A percentile compares a stretch with the other conserved stretches of the same genome.
Evolutionary conservation across 2,888 invertebrate genomes (phyloP).

Genomic region (Globia sparganii): DNA sequence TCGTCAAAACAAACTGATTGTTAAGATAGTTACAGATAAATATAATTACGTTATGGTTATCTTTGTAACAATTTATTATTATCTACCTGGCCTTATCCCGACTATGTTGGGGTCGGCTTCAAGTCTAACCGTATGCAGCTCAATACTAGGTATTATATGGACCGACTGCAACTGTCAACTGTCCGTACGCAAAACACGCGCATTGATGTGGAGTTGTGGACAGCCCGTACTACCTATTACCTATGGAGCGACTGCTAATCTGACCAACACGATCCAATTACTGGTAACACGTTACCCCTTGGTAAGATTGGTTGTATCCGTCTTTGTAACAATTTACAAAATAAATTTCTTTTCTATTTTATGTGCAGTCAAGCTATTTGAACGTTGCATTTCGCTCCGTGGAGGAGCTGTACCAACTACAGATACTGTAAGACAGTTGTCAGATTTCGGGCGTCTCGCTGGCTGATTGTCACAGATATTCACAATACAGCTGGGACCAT

Average conservation of each 20-base stretch:
- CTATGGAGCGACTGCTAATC: background rate
- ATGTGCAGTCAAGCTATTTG: conserved; percentile 11
- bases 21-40: background rate
- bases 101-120: background rate
- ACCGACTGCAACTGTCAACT: too few relatives aligned
- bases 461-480: conserved; percentile 27
- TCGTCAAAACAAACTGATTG: background rate
- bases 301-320: too few relatives aligned
- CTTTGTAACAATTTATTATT: background rate
- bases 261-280: background rate
- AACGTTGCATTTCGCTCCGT: background rate
- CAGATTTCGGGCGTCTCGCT: conserved; percentile 25
- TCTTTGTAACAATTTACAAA: background rate
- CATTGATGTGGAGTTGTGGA: too few relatives aligned
- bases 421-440: conserved; percentile 26
- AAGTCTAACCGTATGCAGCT: background rate
- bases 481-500: conserved; percentile 37
- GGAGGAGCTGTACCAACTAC: conserved; percentile 26
- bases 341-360: background rate
- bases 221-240: too few relatives aligned
- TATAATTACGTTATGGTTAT: too few relatives aligned
- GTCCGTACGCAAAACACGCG: too few relatives aligned
- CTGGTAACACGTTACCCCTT: background rate
- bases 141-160: background rate
- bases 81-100: background rate